Base-by-base conservation (phyloP, 2,888 invertebrate species). In the Gryllus longicercus region DNA sequence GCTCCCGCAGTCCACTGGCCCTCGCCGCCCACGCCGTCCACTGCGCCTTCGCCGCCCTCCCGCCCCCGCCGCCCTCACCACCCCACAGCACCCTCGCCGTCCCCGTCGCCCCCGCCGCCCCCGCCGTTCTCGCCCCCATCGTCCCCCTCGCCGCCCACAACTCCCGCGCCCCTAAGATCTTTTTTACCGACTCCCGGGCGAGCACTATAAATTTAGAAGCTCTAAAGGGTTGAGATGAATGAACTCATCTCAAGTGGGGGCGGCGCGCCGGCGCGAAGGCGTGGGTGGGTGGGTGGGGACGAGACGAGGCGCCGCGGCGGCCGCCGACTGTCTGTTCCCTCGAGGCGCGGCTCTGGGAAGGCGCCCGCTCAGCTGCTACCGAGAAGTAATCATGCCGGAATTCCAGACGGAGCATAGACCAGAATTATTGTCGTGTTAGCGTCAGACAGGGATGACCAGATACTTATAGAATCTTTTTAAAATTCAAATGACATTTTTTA, bases 131-230 rank as follows among this genome's bases (percentile, higher is more conserved):
- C 63, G 63, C 38, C 63, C 63, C 63, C n/a, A 5, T 3, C 14
- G n/a, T 8, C 16, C 14, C 4, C 16, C 14, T 14, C 63, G 63
- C n/a, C 63, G 63, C 14, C 4, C 63, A 14, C 63, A n/a, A n/a
- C n/a, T 14, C 63, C 63, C 16, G 14, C 63, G 14, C 63, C 63
- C 63, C 63, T 18, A 14, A 14, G 63, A 14, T 63, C 16, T 63
- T n/a, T 14, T 63, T n/a, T 14, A 63, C 16, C 63, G n/a, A n/a
- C 11, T 18, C 16, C 4, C 16, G 63, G 63, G 16, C 63, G 63
- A 63, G 38, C 38, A 38, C 63, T 63, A 63, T 63, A 63, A 63
- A 63, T 63, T 63, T 63, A 63, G 63, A 63, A n/a, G 63, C 63
- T 63, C 63, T 63, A 63, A 63, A 63, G 63, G 63, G 63, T 63